Evolutionary conservation across 2,888 invertebrate species (phyloP), one percentile per base, ranked within the genome.

Genomic region (Drosophila barbarae): DNA sequence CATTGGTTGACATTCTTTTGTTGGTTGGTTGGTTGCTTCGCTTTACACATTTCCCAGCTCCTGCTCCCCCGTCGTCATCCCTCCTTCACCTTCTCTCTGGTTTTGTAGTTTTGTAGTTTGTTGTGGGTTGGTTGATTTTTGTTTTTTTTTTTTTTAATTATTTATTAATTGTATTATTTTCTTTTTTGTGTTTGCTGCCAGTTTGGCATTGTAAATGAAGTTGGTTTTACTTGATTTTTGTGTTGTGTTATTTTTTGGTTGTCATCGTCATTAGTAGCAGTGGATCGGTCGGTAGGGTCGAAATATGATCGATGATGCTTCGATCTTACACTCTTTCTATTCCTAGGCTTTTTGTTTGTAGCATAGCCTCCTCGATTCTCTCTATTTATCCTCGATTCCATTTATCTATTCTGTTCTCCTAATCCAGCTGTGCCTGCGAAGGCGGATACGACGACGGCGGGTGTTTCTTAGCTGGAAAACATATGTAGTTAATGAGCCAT

Each of bases 1-100:
- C 80, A 80, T 80, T 80, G 80, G 85, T 80, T 80, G 85, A 80
- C 80, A 83, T 85, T 85, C 85, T 80, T 85, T 80, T 80, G 79
- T 79, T 80, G 85, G 79, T 85, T 79, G 79, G 79, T 79, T 80
- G 79, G 79, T 80, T 80, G 84, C 80, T 80, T 80, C 85, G 79
- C 85, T 84, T 82, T 54, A 68, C 77, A 68, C 77, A 60, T 58
- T 57, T 41, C 23, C 53, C 28, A 28, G 44, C 28, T 46, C 1
- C 41, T 23, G 23, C 41, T 28, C 39, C n/a, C 9, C 41, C 41
- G 23, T 42, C 41, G 23, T n/a, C 41, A 42, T 42, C 23, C 28
- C 44, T 28, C 26, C 42, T 42, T 42, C 26, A 15, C 26, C 10
- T 42, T 46, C 26, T 10, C 63, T 70, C 42, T 50, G 64, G 56